Evolutionary conservation across 2,113 vertebrate species (phyloP).

Genomic region (Naja naja): DNA sequence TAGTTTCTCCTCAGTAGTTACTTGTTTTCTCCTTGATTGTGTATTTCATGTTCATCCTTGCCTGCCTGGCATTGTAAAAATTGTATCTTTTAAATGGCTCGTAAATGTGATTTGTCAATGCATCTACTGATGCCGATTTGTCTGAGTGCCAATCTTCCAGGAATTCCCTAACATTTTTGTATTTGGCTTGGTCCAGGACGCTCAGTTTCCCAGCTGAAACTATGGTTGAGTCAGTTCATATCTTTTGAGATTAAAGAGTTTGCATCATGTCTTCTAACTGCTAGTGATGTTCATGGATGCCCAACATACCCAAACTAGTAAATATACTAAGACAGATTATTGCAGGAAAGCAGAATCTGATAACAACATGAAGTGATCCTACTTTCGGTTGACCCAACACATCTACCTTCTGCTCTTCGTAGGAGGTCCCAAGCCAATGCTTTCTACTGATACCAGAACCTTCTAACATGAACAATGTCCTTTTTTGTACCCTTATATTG

Average conservation of each 20-base stretch:
- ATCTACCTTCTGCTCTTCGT: background rate
- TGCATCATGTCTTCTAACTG: background rate
- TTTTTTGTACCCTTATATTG: background rate
- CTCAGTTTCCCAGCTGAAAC: background rate
- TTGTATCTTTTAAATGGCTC: background rate
- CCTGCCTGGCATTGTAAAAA: background rate
- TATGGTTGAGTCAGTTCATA: background rate
- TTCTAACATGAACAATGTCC: background rate
- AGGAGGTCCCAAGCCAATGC: background rate
- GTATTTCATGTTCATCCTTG: background rate
- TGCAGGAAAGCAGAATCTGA: background rate
- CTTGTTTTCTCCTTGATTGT: background rate
- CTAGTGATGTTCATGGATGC: background rate
- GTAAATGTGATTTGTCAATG: background rate
- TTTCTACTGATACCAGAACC: background rate
- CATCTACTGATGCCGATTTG: background rate
- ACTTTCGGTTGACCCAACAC: background rate
- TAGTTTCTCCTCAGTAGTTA: background rate
- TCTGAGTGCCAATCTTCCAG: background rate
- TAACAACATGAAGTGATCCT: background rate
- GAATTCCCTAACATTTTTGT: background rate
- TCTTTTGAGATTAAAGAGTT: background rate
- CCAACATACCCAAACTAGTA: background rate
- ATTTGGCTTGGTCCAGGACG: background rate
- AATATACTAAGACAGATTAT: background rate